Conservation (phyloP, 2,113 vertebrate genomes). For the Silurus asotus region DNA sequence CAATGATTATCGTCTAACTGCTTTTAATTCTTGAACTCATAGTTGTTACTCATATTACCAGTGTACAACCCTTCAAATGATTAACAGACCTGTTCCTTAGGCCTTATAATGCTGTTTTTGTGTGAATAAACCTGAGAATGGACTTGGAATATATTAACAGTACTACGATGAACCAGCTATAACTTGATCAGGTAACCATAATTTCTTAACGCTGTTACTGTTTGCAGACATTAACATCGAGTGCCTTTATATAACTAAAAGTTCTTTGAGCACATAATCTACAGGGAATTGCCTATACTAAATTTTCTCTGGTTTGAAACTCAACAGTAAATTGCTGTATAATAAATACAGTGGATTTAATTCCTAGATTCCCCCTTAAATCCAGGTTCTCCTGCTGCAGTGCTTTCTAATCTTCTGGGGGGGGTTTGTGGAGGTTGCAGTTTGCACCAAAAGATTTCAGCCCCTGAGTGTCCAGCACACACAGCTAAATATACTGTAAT, state of each 20-base stretch:
- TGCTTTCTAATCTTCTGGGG: slow-evolving; percentile 16
- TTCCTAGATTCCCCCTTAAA: not conserved
- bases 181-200: not conserved
- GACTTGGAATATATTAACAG: not conserved
- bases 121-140: not conserved
- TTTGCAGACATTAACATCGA: not conserved
- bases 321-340: not conserved
- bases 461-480: slow-evolving; percentile 16
- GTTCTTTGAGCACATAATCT: not conserved
- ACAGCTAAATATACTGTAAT: not conserved
- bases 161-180: not conserved
- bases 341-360: not conserved
- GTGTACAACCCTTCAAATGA: not conserved
- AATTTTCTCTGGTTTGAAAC: not conserved
- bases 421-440: slow-evolving; percentile 20
- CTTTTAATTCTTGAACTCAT: not conserved
- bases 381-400: slow-evolving; percentile 6
- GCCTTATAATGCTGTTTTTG: not conserved
- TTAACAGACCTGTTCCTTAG: slow-evolving; percentile 14
- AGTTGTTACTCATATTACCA: not conserved
- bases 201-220: slow-evolving; percentile 8
- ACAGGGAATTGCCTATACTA: not conserved
- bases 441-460: slow-evolving; percentile 24
- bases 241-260: not conserved
- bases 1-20: not conserved